Conservation (phyloP, 92 coral and sea anemone species). For the Porites evermanni region DNA sequence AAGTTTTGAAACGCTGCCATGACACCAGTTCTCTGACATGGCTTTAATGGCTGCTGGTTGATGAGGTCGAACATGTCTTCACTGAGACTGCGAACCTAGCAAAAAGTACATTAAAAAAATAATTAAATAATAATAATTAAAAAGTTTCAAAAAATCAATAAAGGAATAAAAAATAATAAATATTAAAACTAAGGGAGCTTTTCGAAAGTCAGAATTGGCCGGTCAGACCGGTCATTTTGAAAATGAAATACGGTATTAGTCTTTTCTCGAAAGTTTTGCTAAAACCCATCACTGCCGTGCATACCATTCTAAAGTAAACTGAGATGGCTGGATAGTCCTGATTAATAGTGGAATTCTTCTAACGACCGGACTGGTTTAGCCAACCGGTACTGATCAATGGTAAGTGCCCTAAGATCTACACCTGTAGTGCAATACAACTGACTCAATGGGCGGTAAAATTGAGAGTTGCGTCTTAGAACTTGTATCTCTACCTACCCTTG, state of each 20-base stretch:
- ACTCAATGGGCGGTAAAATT: not conserved
- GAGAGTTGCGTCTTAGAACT: not conserved
- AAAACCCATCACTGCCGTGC: too few species aligned
- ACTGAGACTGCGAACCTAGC: slow-evolving; percentile 93
- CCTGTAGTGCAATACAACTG: not conserved
- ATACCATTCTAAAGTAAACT: too few species aligned
- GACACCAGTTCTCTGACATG: slow-evolving; percentile 93
- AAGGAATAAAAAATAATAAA: too few species aligned
- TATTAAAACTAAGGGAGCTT: too few species aligned
- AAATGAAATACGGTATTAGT: too few species aligned
- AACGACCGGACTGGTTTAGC: too few species aligned
- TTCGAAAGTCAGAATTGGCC: too few species aligned
- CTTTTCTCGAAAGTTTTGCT: too few species aligned
- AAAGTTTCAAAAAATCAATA: not conserved
- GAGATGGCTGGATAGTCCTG: too few species aligned
- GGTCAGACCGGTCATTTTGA: too few species aligned
- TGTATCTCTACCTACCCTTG: slow-evolving; percentile 76
- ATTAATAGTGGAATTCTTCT: too few species aligned
- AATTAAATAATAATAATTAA: not conserved
- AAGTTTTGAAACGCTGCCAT: slow-evolving; percentile 92
- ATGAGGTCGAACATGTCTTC: slow-evolving; percentile 93
- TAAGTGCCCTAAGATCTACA: not conserved
- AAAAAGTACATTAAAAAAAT: not conserved
- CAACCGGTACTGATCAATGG: too few species aligned
- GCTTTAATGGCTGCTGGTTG: slow-evolving; percentile 65